Conservation (phyloP, 2,888 invertebrate species). For the Megaustenia siamemsis region DNA sequence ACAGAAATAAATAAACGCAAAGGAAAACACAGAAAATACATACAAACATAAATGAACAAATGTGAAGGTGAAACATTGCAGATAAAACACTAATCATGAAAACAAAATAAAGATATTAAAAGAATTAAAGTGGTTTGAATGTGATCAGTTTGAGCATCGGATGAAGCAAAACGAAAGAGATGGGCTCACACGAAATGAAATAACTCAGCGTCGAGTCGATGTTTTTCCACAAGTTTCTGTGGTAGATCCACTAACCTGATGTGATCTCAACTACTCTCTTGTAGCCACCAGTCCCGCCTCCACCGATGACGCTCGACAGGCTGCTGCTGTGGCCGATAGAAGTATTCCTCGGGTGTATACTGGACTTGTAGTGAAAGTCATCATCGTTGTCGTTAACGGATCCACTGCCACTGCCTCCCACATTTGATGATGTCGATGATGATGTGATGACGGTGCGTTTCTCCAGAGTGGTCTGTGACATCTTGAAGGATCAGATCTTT, state of each 20-base stretch:
- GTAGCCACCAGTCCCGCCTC: constrained; percentile 59
- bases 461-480: constrained; percentile 69
- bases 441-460: constrained; percentile 72
- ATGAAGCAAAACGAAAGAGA: no score
- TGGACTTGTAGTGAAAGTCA: constrained; percentile 67
- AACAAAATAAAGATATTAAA: no score
- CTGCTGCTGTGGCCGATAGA: constrained; percentile 64
- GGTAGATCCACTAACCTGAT: constrained; percentile 58
- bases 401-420: background rate
- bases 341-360: constrained; percentile 63
- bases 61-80: no score
- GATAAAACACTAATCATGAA: no score
- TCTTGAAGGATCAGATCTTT: constrained; percentile 43
- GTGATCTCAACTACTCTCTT: constrained; percentile 65
- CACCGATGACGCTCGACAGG: constrained; percentile 59
- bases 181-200: no score
- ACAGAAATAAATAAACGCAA: no score
- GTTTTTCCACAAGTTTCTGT: no score
- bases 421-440: constrained; percentile 48
- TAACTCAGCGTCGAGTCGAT: background rate
- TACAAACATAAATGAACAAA: no score
- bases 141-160: no score
- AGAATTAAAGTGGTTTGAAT: no score
- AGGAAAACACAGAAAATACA: no score
- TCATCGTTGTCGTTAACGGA: constrained; percentile 12